Conservation (phyloP, 2,888 invertebrate genomes). For the Adelognathus sp. region DNA sequence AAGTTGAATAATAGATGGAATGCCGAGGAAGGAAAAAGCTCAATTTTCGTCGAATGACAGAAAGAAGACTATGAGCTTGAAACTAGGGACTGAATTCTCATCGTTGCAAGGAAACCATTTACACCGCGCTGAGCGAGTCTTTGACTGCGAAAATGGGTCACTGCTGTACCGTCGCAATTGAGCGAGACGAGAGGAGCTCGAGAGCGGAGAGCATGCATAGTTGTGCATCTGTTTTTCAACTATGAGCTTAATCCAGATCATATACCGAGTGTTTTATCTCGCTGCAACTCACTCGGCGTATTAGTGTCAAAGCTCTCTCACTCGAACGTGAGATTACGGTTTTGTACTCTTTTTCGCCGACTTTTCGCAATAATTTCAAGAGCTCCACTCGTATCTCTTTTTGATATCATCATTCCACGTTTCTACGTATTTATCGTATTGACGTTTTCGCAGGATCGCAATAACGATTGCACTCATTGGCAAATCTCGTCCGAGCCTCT, state of each 20-base stretch:
- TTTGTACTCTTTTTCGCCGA: background rate
- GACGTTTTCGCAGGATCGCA: conserved; percentile 19
- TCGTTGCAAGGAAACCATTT: conserved; percentile 51
- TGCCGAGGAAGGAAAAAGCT: conserved; percentile 35
- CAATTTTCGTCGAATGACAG: conserved; percentile 15
- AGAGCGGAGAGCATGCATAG: conserved; percentile 22
- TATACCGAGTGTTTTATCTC: conserved; percentile 44
- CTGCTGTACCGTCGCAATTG: conserved; percentile 16
- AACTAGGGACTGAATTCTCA: conserved; percentile 44
- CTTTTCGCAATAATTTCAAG: conserved; percentile 57
- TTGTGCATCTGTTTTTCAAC: conserved; percentile 30
- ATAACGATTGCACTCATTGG: conserved; percentile 31
- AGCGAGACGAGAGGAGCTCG: background rate
- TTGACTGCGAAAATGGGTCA: conserved; percentile 53
- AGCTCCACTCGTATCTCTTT: conserved; percentile 35
- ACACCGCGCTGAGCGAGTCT: conserved; percentile 50
- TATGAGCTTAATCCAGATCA: conserved; percentile 20
- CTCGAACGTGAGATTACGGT: conserved; percentile 19
- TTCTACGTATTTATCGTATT: conserved; percentile 22
- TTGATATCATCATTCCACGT: conserved; percentile 25
- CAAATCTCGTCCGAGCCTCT: conserved; percentile 14
- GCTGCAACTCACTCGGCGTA: conserved; percentile 33
- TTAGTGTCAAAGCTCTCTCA: conserved; percentile 46
- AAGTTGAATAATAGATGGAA: conserved; percentile 13
- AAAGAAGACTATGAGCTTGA: conserved; percentile 18